These are phyloP conservation scores for Hydroisotoma schaefferi DNA, from an alignment of 2,888 invertebrate genomes.

Conservation along the genomic window DNA sequence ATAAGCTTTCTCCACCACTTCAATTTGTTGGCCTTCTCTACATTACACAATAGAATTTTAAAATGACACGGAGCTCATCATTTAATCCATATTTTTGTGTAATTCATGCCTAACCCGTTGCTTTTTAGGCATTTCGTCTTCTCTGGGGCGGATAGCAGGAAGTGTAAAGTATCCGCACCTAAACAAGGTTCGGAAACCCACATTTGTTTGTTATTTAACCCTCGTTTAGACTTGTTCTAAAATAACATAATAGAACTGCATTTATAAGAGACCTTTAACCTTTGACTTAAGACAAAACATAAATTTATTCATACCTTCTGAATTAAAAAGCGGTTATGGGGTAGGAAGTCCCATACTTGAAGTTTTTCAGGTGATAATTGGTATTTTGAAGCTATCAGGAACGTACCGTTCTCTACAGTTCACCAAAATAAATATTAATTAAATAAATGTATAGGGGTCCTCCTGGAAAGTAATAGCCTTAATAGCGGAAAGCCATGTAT, in stretches of 20 bases:
- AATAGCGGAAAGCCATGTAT: too few relatives aligned
- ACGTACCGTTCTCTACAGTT: background rate
- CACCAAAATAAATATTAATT: background rate
- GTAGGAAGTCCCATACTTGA: conserved; percentile 7
- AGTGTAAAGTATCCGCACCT: background rate
- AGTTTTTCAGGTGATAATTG: background rate
- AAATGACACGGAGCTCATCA: background rate
- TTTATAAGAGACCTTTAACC: background rate
- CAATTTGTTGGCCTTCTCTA: background rate
- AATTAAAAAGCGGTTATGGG: background rate
- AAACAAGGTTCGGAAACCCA: conserved; percentile 1
- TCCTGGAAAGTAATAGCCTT: too few relatives aligned
- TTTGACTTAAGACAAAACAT: background rate
- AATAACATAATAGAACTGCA: background rate
- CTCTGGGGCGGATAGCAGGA: conserved; percentile 4
- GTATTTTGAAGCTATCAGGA: background rate
- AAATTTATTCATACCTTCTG: conserved; percentile 3
- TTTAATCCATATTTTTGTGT: background rate
- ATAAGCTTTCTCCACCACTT: background rate
- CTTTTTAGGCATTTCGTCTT: background rate
- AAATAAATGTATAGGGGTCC: background rate
- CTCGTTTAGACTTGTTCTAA: background rate
- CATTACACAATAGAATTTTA: background rate
- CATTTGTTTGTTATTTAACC: conserved; percentile 2
- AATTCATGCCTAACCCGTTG: background rate